phyloP scores from a whole-genome alignment of 2,797 vertebrate species.

The Cynodonichthys magdalenae region DNA sequence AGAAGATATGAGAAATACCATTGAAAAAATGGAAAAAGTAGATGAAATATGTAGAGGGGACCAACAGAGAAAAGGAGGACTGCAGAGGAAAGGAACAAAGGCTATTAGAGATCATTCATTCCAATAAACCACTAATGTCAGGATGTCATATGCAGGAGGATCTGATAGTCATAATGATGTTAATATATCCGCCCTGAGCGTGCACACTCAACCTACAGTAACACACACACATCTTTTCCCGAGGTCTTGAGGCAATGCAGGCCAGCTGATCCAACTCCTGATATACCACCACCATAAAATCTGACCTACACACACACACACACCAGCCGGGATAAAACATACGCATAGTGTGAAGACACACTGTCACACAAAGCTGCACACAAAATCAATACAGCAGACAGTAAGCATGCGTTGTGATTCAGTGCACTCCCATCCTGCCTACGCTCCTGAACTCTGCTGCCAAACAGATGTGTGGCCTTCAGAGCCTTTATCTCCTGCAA shows the following conservation, averaged over 20 bases:
- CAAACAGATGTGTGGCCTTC: slow-evolving; percentile 50
- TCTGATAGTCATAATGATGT: slow-evolving; percentile 61
- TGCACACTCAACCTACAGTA: slow-evolving; percentile 14
- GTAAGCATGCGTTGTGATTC: slow-evolving; percentile 68
- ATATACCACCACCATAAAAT: slow-evolving; percentile 59
- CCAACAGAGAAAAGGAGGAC: neutral
- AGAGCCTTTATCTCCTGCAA: slow-evolving; percentile 45
- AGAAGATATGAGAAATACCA: neutral
- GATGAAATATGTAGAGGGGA: slow-evolving; percentile 1
- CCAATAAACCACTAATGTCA: slow-evolving; percentile 59
- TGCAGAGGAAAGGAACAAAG: slow-evolving; percentile 25
- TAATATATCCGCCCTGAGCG: slow-evolving; percentile 36
- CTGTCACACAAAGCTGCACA: slow-evolving; percentile 35
- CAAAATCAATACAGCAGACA: slow-evolving; percentile 70
- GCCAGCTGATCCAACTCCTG: slow-evolving; percentile 42
- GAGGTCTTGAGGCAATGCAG: slow-evolving; percentile 25
- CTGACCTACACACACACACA: slow-evolving; percentile 21
- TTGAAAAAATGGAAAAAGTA: neutral
- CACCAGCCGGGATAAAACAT: slow-evolving; percentile 3
- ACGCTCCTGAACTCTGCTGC: slow-evolving; percentile 50
- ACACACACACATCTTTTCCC: slow-evolving; percentile 22
- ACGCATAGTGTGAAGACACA: slow-evolving; percentile 20
- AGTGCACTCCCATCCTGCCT: slow-evolving; percentile 60
- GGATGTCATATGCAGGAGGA: slow-evolving; percentile 48
- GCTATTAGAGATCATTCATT: slow-evolving; percentile 38